These are phyloP conservation scores for Pelecanus crispus DNA, from an alignment of 2,113 vertebrate genomes.

Conservation along the genomic window DNA sequence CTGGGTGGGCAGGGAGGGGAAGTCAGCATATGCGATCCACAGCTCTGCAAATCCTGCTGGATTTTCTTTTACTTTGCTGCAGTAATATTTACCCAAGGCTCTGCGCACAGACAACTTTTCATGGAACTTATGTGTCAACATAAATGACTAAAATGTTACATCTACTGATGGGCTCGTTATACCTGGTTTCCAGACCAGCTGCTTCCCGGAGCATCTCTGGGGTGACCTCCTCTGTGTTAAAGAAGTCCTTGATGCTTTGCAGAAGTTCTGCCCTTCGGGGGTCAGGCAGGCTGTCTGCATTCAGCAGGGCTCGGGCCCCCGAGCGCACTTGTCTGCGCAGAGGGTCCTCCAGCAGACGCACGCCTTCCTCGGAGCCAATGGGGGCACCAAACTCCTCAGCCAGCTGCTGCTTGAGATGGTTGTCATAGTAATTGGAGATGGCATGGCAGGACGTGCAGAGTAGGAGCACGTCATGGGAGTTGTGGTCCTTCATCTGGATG, in stretches of 20 bases:
- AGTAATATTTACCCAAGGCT: not conserved
- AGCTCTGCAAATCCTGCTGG: not conserved
- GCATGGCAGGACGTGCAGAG: constrained; percentile 95
- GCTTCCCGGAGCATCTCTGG: constrained; percentile 80
- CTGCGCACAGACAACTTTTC: not conserved
- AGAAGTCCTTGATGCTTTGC: constrained; percentile 75
- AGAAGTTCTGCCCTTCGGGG: constrained; percentile 81
- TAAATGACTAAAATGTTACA: not conserved
- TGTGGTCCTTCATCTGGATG: constrained; percentile 97
- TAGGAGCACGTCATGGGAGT: constrained; percentile 93
- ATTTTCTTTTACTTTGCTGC: not conserved
- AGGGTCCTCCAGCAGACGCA: constrained; percentile 85
- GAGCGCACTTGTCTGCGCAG: constrained; percentile 88
- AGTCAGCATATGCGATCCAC: not conserved
- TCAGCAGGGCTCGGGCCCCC: constrained; percentile 87
- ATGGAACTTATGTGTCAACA: not conserved
- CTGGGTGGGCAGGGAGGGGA: too few relatives aligned
- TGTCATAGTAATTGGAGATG: constrained; percentile 89
- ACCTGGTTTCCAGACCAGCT: constrained; percentile 90
- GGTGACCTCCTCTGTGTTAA: constrained; percentile 63
- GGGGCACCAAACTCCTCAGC: constrained; percentile 86
- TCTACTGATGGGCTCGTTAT: not conserved
- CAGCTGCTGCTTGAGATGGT: constrained; percentile 88
- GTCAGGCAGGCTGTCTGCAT: constrained; percentile 79
- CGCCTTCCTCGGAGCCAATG: constrained; percentile 88